Percentiles rank a stretch among this genome's conserved stretches.
Conservation (phyloP, 1,140 invertebrate species). For the Notospermus geniculatus region DNA sequence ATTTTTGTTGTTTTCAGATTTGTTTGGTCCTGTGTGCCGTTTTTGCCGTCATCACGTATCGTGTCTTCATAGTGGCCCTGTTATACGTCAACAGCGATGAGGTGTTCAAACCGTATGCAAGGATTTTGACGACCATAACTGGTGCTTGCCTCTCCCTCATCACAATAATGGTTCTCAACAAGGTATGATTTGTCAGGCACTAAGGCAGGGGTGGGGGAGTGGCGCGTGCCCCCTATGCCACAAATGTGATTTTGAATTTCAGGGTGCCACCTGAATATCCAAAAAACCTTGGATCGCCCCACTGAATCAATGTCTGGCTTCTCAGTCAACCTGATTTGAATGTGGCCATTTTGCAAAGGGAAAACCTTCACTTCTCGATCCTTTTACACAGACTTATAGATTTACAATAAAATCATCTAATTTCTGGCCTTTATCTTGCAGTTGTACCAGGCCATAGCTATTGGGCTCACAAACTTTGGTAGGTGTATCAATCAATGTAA, state of each 20-base stretch:
- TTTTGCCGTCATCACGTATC: slow-evolving; percentile 87
- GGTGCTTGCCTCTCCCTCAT: slow-evolving; percentile 83
- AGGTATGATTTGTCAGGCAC: no score
- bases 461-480: slow-evolving; percentile 54
- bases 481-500: slow-evolving; percentile 19
- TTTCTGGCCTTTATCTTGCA: no score
- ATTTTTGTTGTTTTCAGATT: slow-evolving; percentile 62
- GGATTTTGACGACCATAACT: slow-evolving; percentile 78
- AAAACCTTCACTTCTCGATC: no score
- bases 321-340: background rate
- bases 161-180: slow-evolving; percentile 81
- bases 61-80: slow-evolving; percentile 81
- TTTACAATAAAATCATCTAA: no score
- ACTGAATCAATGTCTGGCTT: background rate
- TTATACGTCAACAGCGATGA: slow-evolving; percentile 12
- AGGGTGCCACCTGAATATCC: background rate
- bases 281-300: background rate
- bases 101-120: slow-evolving; percentile 60
- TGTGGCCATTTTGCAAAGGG: background rate
- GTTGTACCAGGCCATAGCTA: slow-evolving; percentile 48
- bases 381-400: no score
- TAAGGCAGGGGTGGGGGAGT: no score
- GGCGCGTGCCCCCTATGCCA: no score
- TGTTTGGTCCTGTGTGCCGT: slow-evolving; percentile 80
- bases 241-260: no score